phyloP scores from a whole-genome alignment of 1,140 invertebrate genomes.

The Chlorops oryzae region DNA sequence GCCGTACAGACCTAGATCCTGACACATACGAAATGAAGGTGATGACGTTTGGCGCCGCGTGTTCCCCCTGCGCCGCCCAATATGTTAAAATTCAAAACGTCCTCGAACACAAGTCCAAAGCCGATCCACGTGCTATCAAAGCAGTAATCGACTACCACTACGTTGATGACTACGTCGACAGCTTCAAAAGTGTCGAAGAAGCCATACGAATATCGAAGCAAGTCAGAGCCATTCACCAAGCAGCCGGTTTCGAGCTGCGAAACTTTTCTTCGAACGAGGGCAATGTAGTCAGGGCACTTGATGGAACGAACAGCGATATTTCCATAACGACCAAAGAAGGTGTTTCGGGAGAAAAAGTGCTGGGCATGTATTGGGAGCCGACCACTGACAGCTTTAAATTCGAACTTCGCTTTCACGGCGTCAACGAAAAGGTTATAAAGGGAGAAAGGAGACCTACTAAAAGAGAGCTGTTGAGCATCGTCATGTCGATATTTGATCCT shows the following conservation, averaged over 20 bases:
- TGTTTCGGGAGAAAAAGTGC: neutral
- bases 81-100: constrained; percentile 25
- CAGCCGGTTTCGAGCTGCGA: neutral
- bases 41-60: constrained; percentile 35
- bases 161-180: neutral
- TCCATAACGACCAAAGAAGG: neutral
- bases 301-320: neutral
- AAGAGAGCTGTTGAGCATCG: too few relatives aligned
- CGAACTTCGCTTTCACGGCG: neutral
- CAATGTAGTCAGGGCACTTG: neutral
- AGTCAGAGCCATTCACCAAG: neutral
- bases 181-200: neutral
- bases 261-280: neutral
- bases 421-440: too few relatives aligned
- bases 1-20: constrained; percentile 1
- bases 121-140: too few relatives aligned
- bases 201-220: neutral
- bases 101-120: constrained; percentile 26
- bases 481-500: too few relatives aligned
- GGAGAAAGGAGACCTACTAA: too few relatives aligned
- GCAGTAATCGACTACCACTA: too few relatives aligned
- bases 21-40: constrained; percentile 28
- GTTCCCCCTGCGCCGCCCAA: constrained; percentile 29
- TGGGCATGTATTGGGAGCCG: constrained; percentile 4
- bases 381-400: neutral